Evolutionary conservation across 2,888 invertebrate species (phyloP).

Genomic region (Drosophila prostipennis): DNA sequence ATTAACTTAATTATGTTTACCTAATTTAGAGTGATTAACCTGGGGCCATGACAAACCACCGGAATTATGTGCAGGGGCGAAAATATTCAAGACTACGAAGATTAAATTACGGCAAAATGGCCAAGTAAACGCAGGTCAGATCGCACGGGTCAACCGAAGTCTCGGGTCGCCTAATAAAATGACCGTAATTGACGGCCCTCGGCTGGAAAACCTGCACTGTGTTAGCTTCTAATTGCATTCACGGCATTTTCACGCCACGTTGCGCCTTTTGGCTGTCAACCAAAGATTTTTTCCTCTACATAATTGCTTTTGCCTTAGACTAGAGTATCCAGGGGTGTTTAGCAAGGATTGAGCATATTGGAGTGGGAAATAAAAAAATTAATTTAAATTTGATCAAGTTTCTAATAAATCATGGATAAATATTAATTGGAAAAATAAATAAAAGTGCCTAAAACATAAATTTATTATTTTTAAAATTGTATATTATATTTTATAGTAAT

Average conservation of each 20-base stretch:
- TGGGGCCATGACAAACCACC: constrained; percentile 55
- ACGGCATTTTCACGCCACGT: constrained; percentile 54
- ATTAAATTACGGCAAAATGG: constrained; percentile 32
- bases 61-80: constrained; percentile 50
- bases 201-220: constrained; percentile 11
- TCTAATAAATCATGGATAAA: too few species aligned
- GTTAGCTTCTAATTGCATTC: constrained; percentile 61
- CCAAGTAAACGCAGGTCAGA: constrained; percentile 27
- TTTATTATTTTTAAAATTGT: too few species aligned
- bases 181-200: constrained; percentile 27
- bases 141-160: constrained; percentile 14
- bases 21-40: constrained; percentile 75
- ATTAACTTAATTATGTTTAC: constrained; percentile 76
- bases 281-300: constrained; percentile 24
- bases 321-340: constrained; percentile 7
- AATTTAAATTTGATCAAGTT: too few species aligned
- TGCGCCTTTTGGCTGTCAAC: constrained; percentile 61
- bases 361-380: background rate
- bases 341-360: background rate
- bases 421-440: too few species aligned
- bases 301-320: constrained; percentile 15
- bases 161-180: constrained; percentile 14
- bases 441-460: too few species aligned
- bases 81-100: constrained; percentile 8
- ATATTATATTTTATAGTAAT: too few species aligned